Evolutionary conservation across 2,113 vertebrate genomes (phyloP), one percentile per base, ranked within the genome.

Genomic region (Taurulus bubalis): DNA sequence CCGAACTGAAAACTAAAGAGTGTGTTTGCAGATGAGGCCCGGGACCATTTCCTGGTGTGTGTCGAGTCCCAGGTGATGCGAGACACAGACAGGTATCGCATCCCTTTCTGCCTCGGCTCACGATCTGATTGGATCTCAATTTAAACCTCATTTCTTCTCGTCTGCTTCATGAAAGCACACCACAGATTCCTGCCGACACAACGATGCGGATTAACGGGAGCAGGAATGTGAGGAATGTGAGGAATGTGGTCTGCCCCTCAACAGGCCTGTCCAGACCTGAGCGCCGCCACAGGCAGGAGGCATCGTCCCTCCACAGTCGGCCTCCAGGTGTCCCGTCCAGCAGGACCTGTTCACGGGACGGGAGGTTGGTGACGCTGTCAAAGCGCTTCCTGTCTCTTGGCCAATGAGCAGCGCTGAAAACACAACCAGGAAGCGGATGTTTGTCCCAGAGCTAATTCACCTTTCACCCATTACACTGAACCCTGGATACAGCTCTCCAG

Each of bases 381-480:
- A 66, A 32, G 32, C 0, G 40, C 56, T 20, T 55, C 15, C 59
- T 20, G 56, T 28, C n/a, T 79, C 8, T 12, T 26, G 6, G 45
- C 16, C 67, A 63, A 63, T 65, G 12, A 32, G 45, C 2, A 2
- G 60, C 69, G 51, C 45, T 22, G 36, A 84, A 73, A 24, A 55
- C 20, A 80, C 58, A 78, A 65, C 34, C 55, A 84, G 62, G 71
- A 34, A 63, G 53, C 6, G 38, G 72, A 70, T 63, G 58, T 30
- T 79, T 65, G 59, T 30, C 63, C 7, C 69, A 40, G 34, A 69
- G 40, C 78, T 62, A 42, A 79, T 77, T 63, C 81, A 87, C 78
- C 51, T 64, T 71, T 80, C 71, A 64, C 9, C 9, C 10, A 0
- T 38, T 28, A 59, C 60, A 66, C 49, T 56, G 30, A 32, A 28